These are phyloP conservation scores for Dascyllus trimaculatus DNA, from an alignment of 2,113 vertebrate genomes.

Conservation along the genomic window DNA sequence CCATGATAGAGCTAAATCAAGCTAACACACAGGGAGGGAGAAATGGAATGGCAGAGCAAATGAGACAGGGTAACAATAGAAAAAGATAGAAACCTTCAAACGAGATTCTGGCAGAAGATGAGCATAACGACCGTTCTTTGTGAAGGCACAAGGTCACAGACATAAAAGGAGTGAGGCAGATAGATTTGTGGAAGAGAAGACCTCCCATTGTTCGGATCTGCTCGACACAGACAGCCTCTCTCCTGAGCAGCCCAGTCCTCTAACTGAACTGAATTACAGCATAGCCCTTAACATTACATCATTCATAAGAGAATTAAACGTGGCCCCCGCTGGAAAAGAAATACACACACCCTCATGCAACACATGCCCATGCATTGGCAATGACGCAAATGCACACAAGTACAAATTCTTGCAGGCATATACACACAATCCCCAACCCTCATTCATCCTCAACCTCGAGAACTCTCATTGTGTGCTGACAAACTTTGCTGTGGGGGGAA, in stretches of 20 bases:
- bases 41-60: constrained; percentile 40
- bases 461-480: constrained; percentile 65
- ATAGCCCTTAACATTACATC: constrained; percentile 74
- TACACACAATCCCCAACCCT: constrained; percentile 37
- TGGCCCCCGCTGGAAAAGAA: constrained; percentile 49
- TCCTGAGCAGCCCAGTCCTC: constrained; percentile 44
- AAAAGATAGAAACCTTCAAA: constrained; percentile 60
- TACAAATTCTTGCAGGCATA: constrained; percentile 37
- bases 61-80: constrained; percentile 46
- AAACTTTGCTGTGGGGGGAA: constrained; percentile 70
- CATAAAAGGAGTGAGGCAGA: constrained; percentile 56
- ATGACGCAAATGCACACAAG: constrained; percentile 23
- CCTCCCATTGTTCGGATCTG: constrained; percentile 46
- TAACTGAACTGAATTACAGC: constrained; percentile 77
- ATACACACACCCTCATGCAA: constrained; percentile 41
- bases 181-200: constrained; percentile 40
- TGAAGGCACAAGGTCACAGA: constrained; percentile 52
- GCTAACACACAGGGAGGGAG: constrained; percentile 27
- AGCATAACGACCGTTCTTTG: constrained; percentile 48
- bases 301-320: constrained; percentile 70
- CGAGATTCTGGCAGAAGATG: constrained; percentile 51
- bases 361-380: constrained; percentile 50
- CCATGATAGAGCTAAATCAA: constrained; percentile 53
- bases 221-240: constrained; percentile 31
- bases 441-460: constrained; percentile 60